Base-by-base conservation (phyloP, 2,888 invertebrate genomes). In the Acleris literana region DNA sequence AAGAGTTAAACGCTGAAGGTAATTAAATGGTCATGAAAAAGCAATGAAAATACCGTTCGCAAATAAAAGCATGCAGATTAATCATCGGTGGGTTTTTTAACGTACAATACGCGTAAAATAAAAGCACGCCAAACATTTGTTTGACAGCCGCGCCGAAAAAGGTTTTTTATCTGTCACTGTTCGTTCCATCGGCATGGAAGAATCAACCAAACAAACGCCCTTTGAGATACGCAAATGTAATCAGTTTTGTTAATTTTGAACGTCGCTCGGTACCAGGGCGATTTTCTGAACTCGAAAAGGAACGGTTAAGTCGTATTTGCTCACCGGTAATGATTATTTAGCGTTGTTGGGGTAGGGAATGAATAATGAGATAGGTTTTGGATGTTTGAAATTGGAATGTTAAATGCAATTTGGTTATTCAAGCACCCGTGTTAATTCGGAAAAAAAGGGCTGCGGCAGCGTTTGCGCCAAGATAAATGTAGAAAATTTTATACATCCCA, bases 231-330 rank as follows among this genome's bases (percentile, higher is more conserved):
- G 78, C 82, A 79, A 86, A 85, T 83, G 87, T 90, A 90, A 91
- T 91, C 88, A 88, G 88, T 90, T 91, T 91, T 90, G 90, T 91
- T 91, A 91, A 90, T 90, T 90, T 85, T 76, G 79, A 83, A 78
- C 80, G 78, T 78, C 82, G 84, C 58, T 48, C 57, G 66, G 69
- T 85, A 82, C 83, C 83, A 76, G 82, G 80, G 78, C 75, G 83
- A 87, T 85, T 87, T 86, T 81, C 76, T 77, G 71, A 76, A 72
- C 75, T 74, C 74, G 70, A 75, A 77, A 78, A 75, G 82, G 80
- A 79, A 79, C 75, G 81, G 79, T 76, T 79, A 76, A 76, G 74
- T 82, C 77, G 69, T 87, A 70, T 85, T 81, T 82, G 75, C 75
- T 54, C 63, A 22, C 59, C 68, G 64, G 64, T 68, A 79, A 83